These are phyloP conservation scores for Eurytoma adleriae DNA, from an alignment of 2,888 invertebrate genomes.

Conservation along the genomic window DNA sequence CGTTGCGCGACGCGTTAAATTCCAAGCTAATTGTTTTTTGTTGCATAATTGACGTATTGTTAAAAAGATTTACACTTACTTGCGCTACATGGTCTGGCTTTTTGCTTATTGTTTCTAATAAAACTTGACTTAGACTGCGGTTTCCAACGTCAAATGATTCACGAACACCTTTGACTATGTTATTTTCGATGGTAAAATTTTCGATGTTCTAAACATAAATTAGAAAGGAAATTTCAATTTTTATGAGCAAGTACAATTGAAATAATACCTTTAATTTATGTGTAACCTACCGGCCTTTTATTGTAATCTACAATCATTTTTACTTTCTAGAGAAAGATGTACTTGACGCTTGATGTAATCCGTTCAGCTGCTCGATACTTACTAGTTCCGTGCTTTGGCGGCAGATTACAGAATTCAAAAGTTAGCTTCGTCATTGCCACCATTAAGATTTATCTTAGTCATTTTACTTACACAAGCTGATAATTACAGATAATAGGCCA, in stretches of 20 bases:
- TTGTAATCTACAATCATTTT: no score
- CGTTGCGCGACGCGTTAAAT: background rate
- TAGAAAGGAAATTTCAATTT: background rate
- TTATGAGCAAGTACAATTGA: background rate
- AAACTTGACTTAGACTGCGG: background rate
- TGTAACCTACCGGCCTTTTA: no score
- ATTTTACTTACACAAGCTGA: no score
- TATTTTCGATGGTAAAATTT: background rate
- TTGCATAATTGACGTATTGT: background rate
- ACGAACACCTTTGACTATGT: background rate
- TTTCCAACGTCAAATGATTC: background rate
- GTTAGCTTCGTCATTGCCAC: no score
- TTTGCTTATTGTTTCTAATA: background rate
- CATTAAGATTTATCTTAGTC: no score
- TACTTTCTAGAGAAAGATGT: no score
- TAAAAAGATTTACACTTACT: background rate
- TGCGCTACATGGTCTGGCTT: background rate
- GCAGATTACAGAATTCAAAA: no score
- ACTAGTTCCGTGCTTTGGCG: no score
- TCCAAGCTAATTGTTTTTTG: background rate
- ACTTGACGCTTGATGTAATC: no score
- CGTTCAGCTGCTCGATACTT: no score
- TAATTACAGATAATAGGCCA: no score
- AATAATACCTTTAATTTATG: no score
- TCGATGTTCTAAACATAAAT: background rate